Conservation (phyloP, 1,140 invertebrate species). For the Galleria mellonella region DNA sequence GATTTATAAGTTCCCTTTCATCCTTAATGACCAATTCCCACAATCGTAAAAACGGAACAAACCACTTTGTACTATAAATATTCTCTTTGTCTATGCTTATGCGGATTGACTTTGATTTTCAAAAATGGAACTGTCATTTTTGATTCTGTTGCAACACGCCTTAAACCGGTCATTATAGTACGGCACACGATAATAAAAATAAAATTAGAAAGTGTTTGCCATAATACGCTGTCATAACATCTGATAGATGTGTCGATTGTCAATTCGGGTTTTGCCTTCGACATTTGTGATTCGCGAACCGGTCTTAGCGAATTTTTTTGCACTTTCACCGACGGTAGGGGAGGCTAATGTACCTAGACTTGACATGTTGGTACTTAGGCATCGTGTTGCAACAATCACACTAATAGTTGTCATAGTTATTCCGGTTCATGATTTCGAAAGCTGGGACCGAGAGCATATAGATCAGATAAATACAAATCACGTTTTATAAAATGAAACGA, state of each 20-base stretch:
- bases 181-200: slow-evolving; percentile 5
- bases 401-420: slow-evolving; percentile 30
- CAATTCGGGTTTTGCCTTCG: background rate
- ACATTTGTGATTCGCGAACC: slow-evolving; percentile 19
- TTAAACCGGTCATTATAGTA: slow-evolving; percentile 8
- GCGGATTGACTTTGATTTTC: too few species aligned
- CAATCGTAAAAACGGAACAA: slow-evolving; percentile 8
- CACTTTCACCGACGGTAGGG: slow-evolving; percentile 31
- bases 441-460: background rate
- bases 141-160: background rate
- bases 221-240: slow-evolving; percentile 18
- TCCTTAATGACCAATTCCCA: slow-evolving; percentile 14
- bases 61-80: slow-evolving; percentile 16
- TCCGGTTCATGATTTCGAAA: slow-evolving; percentile 50
- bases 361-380: background rate
- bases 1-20: background rate
- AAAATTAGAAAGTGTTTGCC: slow-evolving; percentile 26
- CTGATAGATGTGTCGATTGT: slow-evolving; percentile 12
- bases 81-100: too few species aligned
- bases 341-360: background rate
- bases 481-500: slow-evolving; percentile 17
- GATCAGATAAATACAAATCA: slow-evolving; percentile 30
- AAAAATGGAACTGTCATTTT: too few species aligned
- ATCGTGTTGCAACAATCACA: slow-evolving; percentile 16
- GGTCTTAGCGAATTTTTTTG: slow-evolving; percentile 19